Evolutionary conservation across 2,797 vertebrate species (phyloP).

Genomic region (Gadopsis marmoratus): DNA sequence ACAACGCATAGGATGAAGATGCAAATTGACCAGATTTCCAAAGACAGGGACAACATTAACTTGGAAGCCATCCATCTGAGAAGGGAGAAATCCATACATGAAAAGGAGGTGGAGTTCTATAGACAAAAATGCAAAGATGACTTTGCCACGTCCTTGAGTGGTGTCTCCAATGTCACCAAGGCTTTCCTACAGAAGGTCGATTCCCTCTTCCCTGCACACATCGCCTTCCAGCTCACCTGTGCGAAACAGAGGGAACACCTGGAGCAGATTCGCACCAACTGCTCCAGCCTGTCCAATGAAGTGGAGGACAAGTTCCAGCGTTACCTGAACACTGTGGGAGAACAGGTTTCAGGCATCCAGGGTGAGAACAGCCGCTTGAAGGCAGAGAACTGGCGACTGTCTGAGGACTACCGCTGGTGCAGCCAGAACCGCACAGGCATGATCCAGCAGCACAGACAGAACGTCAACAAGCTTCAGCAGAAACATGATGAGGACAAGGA

Average conservation of each 20-base stretch:
- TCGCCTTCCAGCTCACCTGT: slow-evolving; percentile 82
- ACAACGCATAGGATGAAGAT: slow-evolving; percentile 44
- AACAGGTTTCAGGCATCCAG: slow-evolving; percentile 69
- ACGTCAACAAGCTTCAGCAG: slow-evolving; percentile 47
- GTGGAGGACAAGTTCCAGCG: slow-evolving; percentile 83
- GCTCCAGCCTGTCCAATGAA: slow-evolving; percentile 82
- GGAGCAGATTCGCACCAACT: slow-evolving; percentile 84
- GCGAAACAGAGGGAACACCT: slow-evolving; percentile 78
- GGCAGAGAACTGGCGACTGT: slow-evolving; percentile 76
- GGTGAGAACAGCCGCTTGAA: slow-evolving; percentile 67
- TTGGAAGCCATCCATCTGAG: slow-evolving; percentile 69
- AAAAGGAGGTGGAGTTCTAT: slow-evolving; percentile 64
- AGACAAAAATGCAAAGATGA: slow-evolving; percentile 76
- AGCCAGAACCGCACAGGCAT: slow-evolving; percentile 72
- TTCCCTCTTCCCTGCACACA: slow-evolving; percentile 71
- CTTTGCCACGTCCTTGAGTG: slow-evolving; percentile 67
- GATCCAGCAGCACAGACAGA: slow-evolving; percentile 53
- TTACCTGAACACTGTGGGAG: slow-evolving; percentile 79
- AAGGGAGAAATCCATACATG: slow-evolving; percentile 65
- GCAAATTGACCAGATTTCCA: slow-evolving; percentile 52
- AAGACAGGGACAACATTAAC: slow-evolving; percentile 63
- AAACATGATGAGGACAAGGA: slow-evolving; percentile 74
- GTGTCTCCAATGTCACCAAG: slow-evolving; percentile 71
- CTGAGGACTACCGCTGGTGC: slow-evolving; percentile 73
- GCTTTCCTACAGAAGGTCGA: slow-evolving; percentile 76